phyloP scores from a whole-genome alignment of 1,140 invertebrate species.

The Wasmannia auropunctata region DNA sequence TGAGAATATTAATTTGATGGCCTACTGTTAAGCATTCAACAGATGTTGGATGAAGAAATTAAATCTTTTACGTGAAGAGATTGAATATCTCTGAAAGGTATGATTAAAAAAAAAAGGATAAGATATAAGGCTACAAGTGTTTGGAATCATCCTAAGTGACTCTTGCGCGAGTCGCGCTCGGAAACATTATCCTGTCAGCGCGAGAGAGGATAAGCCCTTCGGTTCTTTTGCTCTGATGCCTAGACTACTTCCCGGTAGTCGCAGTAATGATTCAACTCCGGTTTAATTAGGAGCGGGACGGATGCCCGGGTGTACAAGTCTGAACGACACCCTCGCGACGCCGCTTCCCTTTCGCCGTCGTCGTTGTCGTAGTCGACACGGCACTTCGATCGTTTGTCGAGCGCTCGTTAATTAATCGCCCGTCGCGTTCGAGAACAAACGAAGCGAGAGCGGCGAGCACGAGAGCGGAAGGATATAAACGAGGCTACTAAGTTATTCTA shows the following conservation, averaged over 20 bases:
- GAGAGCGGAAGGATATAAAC: constrained; percentile 44
- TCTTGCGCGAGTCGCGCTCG: constrained; percentile 35
- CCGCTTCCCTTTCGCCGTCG: constrained; percentile 1
- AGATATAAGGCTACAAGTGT: not conserved
- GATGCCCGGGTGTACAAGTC: constrained; percentile 49
- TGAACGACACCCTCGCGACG: constrained; percentile 31
- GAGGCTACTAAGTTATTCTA: constrained; percentile 57
- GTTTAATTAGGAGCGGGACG: constrained; percentile 68
- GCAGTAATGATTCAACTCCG: constrained; percentile 72
- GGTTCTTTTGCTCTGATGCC: constrained; percentile 33
- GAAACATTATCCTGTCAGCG: constrained; percentile 57
- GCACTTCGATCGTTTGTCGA: constrained; percentile 62
- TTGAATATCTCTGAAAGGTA: not conserved
- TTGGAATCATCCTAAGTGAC: constrained; percentile 1
- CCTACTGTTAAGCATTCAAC: not conserved
- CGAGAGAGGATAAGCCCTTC: not conserved
- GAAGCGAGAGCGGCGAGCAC: constrained; percentile 32
- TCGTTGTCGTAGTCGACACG: constrained; percentile 32
- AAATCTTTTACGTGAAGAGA: not conserved
- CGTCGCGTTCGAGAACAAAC: constrained; percentile 48
- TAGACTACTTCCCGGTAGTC: constrained; percentile 43
- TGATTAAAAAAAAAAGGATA: not conserved
- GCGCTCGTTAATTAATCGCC: constrained; percentile 59
- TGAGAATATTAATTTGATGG: not conserved
- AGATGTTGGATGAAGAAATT: not conserved